phyloP scores from a whole-genome alignment of 2,888 invertebrate genomes.

The Kryphioiulus occultus region DNA sequence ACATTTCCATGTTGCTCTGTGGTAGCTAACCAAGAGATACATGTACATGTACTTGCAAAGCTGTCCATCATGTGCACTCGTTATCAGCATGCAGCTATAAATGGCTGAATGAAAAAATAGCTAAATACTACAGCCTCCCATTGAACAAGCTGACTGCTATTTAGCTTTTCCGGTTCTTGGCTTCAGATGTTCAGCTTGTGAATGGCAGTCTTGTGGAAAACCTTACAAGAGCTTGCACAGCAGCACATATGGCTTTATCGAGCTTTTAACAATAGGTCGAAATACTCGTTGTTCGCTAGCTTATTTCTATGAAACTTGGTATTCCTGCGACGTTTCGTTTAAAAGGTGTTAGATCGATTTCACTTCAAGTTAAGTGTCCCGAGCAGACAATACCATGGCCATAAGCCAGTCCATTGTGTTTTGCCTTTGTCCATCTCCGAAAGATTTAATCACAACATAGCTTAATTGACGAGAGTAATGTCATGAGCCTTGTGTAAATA shows the following conservation, averaged over 20 bases:
- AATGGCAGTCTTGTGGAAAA: background rate
- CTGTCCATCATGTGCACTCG: no score
- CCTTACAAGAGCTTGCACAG: background rate
- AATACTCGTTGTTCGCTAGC: background rate
- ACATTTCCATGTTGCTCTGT: background rate
- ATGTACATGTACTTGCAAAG: no score
- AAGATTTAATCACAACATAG: background rate
- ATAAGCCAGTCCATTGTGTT: background rate
- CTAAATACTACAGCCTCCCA: background rate
- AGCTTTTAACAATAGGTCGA: background rate
- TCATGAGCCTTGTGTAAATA: background rate
- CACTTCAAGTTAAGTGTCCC: background rate
- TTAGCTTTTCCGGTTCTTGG: background rate
- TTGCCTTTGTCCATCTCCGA: background rate
- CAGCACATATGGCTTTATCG: background rate
- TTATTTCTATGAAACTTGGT: background rate
- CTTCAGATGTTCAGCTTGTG: background rate
- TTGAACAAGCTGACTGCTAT: background rate
- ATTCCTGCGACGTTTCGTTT: background rate
- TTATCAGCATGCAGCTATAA: background rate
- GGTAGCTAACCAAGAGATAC: background rate
- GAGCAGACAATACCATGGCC: background rate
- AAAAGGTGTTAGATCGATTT: constrained; percentile 29
- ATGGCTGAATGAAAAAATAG: background rate
- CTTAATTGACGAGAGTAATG: background rate